A percentile compares a stretch with the other conserved stretches of the same genome.
These are phyloP conservation scores for Brachyalestes nurse DNA, from an alignment of 2,797 vertebrate genomes.

Conservation along the genomic window DNA sequence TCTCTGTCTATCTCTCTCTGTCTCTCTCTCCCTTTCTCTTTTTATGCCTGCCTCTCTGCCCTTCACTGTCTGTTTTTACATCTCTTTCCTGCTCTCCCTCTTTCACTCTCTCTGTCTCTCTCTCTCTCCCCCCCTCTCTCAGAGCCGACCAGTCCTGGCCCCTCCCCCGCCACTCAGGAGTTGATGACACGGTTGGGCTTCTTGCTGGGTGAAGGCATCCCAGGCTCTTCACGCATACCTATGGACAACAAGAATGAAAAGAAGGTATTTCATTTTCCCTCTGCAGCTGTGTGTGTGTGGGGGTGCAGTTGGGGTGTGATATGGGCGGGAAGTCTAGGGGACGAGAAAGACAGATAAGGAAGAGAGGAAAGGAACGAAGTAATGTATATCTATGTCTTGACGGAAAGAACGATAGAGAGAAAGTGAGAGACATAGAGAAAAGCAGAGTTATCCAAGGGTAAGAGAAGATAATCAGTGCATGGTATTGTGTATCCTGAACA, in stretches of 20 bases:
- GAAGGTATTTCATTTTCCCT: conserved; percentile 86
- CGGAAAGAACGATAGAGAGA: neutral
- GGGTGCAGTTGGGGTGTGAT: conserved; percentile 53
- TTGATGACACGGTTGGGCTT: conserved; percentile 98
- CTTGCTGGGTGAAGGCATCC: conserved; percentile 97
- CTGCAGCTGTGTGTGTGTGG: conserved; percentile 57
- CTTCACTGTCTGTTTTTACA: conserved; percentile 28
- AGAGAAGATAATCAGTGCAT: conserved; percentile 49
- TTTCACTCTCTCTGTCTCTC: conserved; percentile 30
- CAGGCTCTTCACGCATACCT: conserved; percentile 88
- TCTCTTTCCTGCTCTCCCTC: conserved; percentile 16
- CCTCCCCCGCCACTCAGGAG: conserved; percentile 97
- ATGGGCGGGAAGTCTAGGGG: conserved; percentile 50
- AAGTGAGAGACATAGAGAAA: conserved; percentile 21
- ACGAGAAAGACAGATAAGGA: conserved; percentile 1
- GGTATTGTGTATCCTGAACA: conserved; percentile 13
- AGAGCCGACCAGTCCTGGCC: conserved; percentile 82
- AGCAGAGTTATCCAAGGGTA: conserved; percentile 53
- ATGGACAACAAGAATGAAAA: conserved; percentile 94
- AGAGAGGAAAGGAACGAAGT: neutral
- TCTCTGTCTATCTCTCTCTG: conserved; percentile 29
- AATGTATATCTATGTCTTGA: neutral
- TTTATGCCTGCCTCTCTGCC: neutral
- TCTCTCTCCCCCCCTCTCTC: conserved; percentile 56
- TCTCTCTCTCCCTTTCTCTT: neutral